A percentile compares a stretch with the other conserved stretches of the same genome.
phyloP scores from a whole-genome alignment of 2,888 invertebrate species.

The Trichogramma evanescens region DNA sequence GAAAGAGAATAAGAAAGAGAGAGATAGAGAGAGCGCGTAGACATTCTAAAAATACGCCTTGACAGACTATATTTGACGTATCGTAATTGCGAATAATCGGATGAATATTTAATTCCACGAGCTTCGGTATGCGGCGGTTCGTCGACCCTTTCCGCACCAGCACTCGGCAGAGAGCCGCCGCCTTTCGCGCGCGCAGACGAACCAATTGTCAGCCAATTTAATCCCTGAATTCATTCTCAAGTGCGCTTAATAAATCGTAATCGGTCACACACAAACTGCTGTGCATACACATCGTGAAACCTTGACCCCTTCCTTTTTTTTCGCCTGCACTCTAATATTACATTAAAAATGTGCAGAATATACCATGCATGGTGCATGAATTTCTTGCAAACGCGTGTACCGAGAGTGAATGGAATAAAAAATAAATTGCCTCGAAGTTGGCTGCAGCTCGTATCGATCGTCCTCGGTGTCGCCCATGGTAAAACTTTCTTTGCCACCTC shows the following conservation, averaged over 20 bases:
- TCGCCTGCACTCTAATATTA: too few relatives aligned
- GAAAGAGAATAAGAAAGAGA: neutral
- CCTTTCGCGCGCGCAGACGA: slow-evolving; percentile 25
- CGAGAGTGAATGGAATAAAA: too few relatives aligned
- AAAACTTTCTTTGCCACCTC: too few relatives aligned
- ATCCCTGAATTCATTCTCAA: slow-evolving; percentile 37
- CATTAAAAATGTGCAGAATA: too few relatives aligned
- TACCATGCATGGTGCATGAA: too few relatives aligned
- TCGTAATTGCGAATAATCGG: slow-evolving; percentile 29
- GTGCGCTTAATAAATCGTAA: slow-evolving; percentile 38
- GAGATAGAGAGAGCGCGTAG: too few relatives aligned
- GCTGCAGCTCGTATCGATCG: too few relatives aligned
- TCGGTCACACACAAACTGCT: slow-evolving; percentile 11
- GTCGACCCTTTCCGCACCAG: slow-evolving; percentile 28
- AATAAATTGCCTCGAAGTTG: too few relatives aligned
- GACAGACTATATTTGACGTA: neutral
- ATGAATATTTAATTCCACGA: slow-evolving; percentile 34
- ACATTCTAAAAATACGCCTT: neutral
- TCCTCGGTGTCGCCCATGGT: too few relatives aligned
- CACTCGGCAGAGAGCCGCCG: slow-evolving; percentile 13
- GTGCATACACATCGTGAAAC: too few relatives aligned
- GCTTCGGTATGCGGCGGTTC: slow-evolving; percentile 22
- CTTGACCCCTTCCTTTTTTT: too few relatives aligned
- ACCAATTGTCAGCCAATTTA: slow-evolving; percentile 41
- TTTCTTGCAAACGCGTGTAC: too few relatives aligned